A percentile compares a stretch with the other conserved stretches of the same genome.
These are phyloP conservation scores for Cataglyphis cursor DNA, from an alignment of 2,888 invertebrate genomes.

Conservation along the genomic window DNA sequence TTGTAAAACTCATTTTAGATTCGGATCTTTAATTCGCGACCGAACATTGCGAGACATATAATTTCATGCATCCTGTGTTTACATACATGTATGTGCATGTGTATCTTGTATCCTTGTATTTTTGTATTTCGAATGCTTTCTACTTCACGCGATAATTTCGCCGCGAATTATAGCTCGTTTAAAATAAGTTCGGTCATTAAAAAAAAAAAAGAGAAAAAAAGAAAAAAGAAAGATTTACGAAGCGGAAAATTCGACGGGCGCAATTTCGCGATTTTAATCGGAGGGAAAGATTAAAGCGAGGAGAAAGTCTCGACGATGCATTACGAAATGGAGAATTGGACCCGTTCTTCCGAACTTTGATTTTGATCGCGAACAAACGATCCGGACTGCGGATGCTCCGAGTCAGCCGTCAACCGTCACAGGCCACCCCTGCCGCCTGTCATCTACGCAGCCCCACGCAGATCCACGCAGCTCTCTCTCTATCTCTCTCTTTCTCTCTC, in stretches of 20 bases:
- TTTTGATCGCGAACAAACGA: conserved; percentile 21
- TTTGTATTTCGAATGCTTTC: neutral
- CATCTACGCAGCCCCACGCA: conserved; percentile 54
- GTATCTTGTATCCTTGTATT: neutral
- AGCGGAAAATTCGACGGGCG: neutral
- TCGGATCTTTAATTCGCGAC: neutral
- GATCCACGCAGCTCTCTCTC: conserved; percentile 50
- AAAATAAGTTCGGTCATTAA: neutral
- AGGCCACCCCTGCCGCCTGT: conserved; percentile 37
- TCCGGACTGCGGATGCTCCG: conserved; percentile 33
- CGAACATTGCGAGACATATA: neutral
- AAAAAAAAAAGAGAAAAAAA: neutral
- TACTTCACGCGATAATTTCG: neutral
- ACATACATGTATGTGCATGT: neutral
- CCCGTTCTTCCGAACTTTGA: neutral
- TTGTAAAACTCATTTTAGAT: neutral
- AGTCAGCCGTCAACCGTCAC: conserved; percentile 35
- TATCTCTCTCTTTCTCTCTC: conserved; percentile 9
- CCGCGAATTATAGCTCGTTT: neutral
- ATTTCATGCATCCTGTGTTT: neutral
- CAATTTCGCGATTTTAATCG: neutral
- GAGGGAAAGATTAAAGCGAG: neutral
- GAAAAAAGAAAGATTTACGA: neutral
- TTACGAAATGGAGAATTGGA: neutral
- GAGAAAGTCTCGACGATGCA: neutral